Conservation (phyloP, 1,140 invertebrate species). For the Pseudomyrmex pallidus region DNA sequence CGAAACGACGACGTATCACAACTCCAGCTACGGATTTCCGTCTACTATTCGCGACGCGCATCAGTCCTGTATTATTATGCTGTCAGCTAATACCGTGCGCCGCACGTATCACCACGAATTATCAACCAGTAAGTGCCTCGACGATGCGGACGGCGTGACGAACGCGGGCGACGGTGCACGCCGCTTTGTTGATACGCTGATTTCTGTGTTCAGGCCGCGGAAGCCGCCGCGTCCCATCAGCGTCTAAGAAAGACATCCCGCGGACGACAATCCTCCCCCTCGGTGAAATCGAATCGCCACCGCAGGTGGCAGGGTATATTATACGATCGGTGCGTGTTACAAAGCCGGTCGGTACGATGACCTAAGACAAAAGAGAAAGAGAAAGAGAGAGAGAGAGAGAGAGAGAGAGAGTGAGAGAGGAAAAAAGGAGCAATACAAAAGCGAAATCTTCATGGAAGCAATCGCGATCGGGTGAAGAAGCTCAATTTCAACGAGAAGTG, state of each 20-base stretch:
- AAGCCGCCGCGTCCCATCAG: conserved; percentile 73
- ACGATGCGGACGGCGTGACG: conserved; percentile 78
- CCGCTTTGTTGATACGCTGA: conserved; percentile 72
- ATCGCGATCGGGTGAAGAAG: no score
- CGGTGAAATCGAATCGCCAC: conserved; percentile 47
- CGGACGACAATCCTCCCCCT: no score
- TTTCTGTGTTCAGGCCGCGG: conserved; percentile 75
- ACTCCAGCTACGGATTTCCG: conserved; percentile 45
- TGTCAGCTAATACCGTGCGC: conserved; percentile 65
- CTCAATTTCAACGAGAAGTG: no score
- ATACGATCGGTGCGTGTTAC: conserved; percentile 9
- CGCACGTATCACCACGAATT: conserved; percentile 58
- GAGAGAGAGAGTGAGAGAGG: not conserved
- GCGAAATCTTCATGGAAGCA: not conserved
- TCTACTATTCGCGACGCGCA: conserved; percentile 42
- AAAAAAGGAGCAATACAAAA: not conserved
- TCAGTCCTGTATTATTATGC: conserved; percentile 76
- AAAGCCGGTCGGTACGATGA: conserved; percentile 57
- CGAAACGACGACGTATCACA: conserved; percentile 36
- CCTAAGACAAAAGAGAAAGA: conserved; percentile 39
- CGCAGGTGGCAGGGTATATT: conserved; percentile 22
- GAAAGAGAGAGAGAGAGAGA: not conserved
- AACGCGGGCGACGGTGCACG: conserved; percentile 70
- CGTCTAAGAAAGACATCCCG: conserved; percentile 35
- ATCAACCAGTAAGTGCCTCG: conserved; percentile 69